phyloP scores from a whole-genome alignment of 2,888 invertebrate genomes.

The Ochlodes sylvanus region DNA sequence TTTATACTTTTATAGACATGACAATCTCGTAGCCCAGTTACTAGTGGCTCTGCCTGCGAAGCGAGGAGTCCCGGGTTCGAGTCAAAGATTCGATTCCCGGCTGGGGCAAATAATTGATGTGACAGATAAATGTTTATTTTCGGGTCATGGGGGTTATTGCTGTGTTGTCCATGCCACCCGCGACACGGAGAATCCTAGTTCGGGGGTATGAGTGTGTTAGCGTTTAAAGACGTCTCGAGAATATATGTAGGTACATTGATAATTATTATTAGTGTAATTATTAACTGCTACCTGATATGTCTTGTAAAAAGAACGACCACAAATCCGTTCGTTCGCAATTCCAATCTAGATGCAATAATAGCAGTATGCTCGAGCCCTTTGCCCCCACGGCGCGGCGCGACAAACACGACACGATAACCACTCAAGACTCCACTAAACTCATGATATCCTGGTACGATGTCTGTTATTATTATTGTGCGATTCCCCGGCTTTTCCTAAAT shows the following conservation, averaged over 20 bases:
- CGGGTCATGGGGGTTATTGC: no score
- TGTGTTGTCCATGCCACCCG: no score
- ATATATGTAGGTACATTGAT: background rate
- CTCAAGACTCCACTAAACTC: slow-evolving; percentile 53
- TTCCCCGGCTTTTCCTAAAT: slow-evolving; percentile 78
- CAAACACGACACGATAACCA: slow-evolving; percentile 52
- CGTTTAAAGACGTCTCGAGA: no score
- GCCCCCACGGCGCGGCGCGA: slow-evolving; percentile 1
- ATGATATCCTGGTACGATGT: slow-evolving; percentile 65
- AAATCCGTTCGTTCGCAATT: background rate
- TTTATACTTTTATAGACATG: no score
- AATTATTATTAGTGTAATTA: background rate
- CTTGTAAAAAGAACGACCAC: background rate
- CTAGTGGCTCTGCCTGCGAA: no score
- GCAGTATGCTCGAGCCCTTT: background rate
- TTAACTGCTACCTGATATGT: background rate
- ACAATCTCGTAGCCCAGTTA: no score
- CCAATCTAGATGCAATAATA: background rate
- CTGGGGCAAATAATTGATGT: no score
- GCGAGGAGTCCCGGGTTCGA: no score
- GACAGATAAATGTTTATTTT: no score
- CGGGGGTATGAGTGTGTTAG: no score
- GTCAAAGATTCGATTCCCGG: no score
- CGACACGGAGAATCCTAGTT: no score
- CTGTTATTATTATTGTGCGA: slow-evolving; percentile 78